Percentiles rank a stretch among this genome's conserved stretches.
Evolutionary conservation across 2,888 invertebrate species (phyloP).

Genomic region (Sesia apiformis): DNA sequence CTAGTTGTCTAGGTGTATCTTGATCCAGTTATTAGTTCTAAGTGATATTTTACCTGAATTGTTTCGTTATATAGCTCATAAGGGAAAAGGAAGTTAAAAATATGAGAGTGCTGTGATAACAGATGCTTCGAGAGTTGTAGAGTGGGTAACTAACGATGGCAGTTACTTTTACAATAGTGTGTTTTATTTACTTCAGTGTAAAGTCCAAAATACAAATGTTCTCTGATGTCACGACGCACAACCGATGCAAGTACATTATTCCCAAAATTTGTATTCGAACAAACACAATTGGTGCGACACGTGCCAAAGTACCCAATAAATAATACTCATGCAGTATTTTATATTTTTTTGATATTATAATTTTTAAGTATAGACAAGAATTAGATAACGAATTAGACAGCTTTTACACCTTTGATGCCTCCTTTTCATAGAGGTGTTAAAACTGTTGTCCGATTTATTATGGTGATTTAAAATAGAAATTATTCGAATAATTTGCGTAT

Average conservation of each 20-base stretch:
- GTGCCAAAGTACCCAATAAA: constrained; percentile 5
- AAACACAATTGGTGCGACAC: background rate
- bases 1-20: no score
- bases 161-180: no score
- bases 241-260: background rate
- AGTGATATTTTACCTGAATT: constrained; percentile 27
- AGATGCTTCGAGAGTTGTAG: constrained; percentile 41
- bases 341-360: constrained; percentile 4
- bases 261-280: background rate
- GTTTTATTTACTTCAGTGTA: no score
- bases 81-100: constrained; percentile 33
- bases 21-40: constrained; percentile 30
- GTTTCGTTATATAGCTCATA: constrained; percentile 48
- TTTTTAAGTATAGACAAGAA: constrained; percentile 6
- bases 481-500: constrained; percentile 44
- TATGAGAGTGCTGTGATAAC: constrained; percentile 63
- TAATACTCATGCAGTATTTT: constrained; percentile 4
- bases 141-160: background rate
- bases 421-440: constrained; percentile 49
- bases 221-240: constrained; percentile 11
- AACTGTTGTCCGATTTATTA: constrained; percentile 66
- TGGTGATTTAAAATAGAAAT: constrained; percentile 65
- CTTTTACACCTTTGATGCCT: constrained; percentile 59
- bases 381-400: constrained; percentile 48
- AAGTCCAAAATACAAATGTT: no score